Evolutionary conservation across 2,113 vertebrate genomes (phyloP), one percentile per base, ranked within the genome.

Genomic region (Cephalopholis sonnerati): DNA sequence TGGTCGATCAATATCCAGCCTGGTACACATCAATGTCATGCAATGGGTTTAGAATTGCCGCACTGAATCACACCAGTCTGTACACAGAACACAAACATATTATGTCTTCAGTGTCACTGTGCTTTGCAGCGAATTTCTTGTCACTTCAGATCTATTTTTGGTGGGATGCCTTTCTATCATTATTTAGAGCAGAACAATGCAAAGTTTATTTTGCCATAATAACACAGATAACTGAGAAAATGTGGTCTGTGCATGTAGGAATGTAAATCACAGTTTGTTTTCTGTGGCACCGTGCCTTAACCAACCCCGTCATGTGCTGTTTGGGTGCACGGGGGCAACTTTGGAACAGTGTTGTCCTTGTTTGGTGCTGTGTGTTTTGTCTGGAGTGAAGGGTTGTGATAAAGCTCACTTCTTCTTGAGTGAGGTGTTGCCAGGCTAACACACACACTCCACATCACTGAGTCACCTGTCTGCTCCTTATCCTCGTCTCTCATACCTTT

Each of bases 281-380:
- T 88, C 71, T 83, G 82, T 87, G 91, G 91, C 85, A 74, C 65
- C 3, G 20, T 36, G 81, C 86, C 89, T 77, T 79, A 61, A 76
- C 81, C 83, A 50, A 59, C 71, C 63, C 62, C 57, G 74, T 69
- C 80, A 2, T 85, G 81, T 58, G 82, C 76, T 82, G 87, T 87
- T 81, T 81, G 83, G 81, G 68, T 79, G 78, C 55, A 72, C 61
- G 4, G 64, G 77, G 78, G 86, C 71, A 71, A 44, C 73, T 27
- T 44, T 39, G 77, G 76, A 85, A 87, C 89, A 84, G 73, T 32
- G 79, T 81, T 79, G 77, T 85, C 87, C 89, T 92, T 91, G 89
- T 93, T 90, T 89, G 68, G 44, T 79, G 65, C 64, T 69, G 72
- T 51, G 79, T 94, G 92, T 94, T 93, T 85, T 90, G 92, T 93